Percentiles rank a stretch among this genome's conserved stretches.
Conservation (phyloP, 35 echinoderm and acorn worm genomes). For the Chiridota heheva region DNA sequence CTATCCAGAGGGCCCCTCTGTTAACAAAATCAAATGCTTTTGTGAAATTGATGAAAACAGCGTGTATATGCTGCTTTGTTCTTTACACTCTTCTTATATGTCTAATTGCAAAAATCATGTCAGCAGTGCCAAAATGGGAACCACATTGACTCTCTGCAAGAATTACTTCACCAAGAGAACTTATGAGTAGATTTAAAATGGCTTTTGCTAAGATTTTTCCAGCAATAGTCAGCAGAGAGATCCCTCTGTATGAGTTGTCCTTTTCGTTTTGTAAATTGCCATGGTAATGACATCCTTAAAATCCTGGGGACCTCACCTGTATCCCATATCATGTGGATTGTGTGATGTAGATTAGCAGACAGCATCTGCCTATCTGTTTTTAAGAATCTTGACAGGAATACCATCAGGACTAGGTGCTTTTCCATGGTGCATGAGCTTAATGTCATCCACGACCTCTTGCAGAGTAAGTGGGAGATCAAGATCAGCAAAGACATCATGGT, state of each 20-base stretch:
- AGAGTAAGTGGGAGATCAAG: neutral
- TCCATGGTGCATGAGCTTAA: neutral
- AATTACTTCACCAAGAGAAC: constrained; percentile 12
- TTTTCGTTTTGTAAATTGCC: too few species aligned
- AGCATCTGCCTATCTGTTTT: neutral
- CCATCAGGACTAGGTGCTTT: neutral
- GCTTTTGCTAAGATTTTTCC: neutral
- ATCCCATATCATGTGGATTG: too few species aligned
- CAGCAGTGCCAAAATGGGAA: constrained; percentile 19
- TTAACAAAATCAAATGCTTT: constrained; percentile 56
- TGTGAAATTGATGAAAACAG: constrained; percentile 54
- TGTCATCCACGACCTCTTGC: neutral
- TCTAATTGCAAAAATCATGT: constrained; percentile 61
- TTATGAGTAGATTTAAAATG: neutral
- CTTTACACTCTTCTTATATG: constrained; percentile 51
- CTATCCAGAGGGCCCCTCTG: constrained; percentile 46
- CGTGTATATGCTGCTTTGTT: constrained; percentile 27
- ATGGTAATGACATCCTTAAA: too few species aligned
- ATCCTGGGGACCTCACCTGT: too few species aligned
- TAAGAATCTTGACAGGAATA: neutral
- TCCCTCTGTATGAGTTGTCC: too few species aligned
- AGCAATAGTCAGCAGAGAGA: neutral
- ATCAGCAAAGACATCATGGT: neutral
- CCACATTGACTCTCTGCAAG: constrained; percentile 59
- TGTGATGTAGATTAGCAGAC: neutral